These are phyloP conservation scores for Limonius californicus DNA, from an alignment of 1,140 invertebrate genomes.

Conservation along the genomic window DNA sequence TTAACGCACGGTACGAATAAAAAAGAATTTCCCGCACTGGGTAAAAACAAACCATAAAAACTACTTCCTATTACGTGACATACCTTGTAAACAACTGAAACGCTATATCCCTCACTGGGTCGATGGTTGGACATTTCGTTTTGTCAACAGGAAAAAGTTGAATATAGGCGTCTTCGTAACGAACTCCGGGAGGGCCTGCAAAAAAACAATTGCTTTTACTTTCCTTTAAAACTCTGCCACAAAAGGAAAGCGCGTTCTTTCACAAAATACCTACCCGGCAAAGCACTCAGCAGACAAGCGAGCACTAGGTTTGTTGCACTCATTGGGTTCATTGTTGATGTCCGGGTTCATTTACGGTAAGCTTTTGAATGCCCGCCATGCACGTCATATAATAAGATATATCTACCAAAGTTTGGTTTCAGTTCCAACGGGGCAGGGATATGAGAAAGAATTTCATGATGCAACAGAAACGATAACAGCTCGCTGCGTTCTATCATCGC, in stretches of 20 bases:
- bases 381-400: too few relatives aligned
- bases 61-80: slow-evolving; percentile 12
- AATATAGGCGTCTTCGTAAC: slow-evolving; percentile 51
- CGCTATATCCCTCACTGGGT: slow-evolving; percentile 48
- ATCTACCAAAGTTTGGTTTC: too few relatives aligned
- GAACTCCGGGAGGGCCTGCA: slow-evolving; percentile 52
- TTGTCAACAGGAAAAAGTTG: slow-evolving; percentile 53
- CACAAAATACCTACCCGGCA: slow-evolving; percentile 33
- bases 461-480: too few relatives aligned
- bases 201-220: not conserved
- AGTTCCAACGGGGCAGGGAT: too few relatives aligned
- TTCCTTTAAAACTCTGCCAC: slow-evolving; percentile 6
- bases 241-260: too few relatives aligned
- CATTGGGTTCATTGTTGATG: not conserved
- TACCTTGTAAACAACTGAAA: slow-evolving; percentile 54
- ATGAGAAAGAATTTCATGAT: too few relatives aligned
- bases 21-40: too few relatives aligned
- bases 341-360: not conserved
- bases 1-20: too few relatives aligned
- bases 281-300: slow-evolving; percentile 34
- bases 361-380: too few relatives aligned
- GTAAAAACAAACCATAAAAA: too few relatives aligned
- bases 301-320: slow-evolving; percentile 28
- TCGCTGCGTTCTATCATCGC: too few relatives aligned
- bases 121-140: slow-evolving; percentile 51